Conservation (phyloP, 1,140 invertebrate genomes). For the Drosophila grimshawi region DNA sequence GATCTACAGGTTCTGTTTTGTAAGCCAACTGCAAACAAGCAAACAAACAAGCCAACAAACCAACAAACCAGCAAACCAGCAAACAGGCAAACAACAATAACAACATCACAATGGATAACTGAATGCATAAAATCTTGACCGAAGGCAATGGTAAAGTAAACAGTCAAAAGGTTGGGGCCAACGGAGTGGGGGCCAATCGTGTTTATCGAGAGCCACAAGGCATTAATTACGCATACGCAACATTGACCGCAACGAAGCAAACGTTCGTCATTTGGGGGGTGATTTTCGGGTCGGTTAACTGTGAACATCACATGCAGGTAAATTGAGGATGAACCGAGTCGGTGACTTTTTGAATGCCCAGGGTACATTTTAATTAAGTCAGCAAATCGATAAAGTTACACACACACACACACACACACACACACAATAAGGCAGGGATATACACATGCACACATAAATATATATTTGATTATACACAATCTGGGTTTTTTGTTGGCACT, state of each 20-base stretch:
- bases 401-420: not conserved
- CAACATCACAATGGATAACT: conserved; percentile 38
- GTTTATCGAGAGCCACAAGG: conserved; percentile 63
- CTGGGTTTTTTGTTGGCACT: not conserved
- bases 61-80: not conserved
- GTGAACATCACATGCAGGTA: conserved; percentile 41
- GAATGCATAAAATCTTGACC: conserved; percentile 47
- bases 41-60: not conserved
- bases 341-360: conserved; percentile 59
- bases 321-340: conserved; percentile 40
- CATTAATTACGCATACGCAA: conserved; percentile 75
- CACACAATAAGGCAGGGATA: not conserved
- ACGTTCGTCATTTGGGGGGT: conserved; percentile 13
- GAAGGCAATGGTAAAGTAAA: conserved; percentile 37
- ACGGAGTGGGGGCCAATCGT: conserved; percentile 12
- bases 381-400: conserved; percentile 46
- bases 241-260: conserved; percentile 44
- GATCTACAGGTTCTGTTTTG: conserved; percentile 8
- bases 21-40: conserved; percentile 25
- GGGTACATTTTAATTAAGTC: conserved; percentile 53
- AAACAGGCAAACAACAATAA: conserved; percentile 44
- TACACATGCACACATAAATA: not conserved
- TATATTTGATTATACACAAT: not conserved
- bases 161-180: not conserved
- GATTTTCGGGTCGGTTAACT: conserved; percentile 46